phyloP scores from a whole-genome alignment of 2,113 vertebrate genomes.

The Solea solea region DNA sequence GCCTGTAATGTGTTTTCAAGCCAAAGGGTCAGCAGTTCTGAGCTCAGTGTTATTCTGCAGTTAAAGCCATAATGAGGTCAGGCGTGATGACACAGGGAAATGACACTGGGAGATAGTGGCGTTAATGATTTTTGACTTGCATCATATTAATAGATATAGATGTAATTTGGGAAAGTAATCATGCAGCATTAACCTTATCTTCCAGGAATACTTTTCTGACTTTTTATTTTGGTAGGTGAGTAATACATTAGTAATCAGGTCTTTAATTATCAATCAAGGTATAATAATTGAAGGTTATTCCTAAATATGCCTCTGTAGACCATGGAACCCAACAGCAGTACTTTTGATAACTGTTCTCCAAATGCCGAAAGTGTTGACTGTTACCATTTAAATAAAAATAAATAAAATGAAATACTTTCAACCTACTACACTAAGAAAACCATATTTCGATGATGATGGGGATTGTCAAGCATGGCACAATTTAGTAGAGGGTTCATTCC shows the following conservation, averaged over 20 bases:
- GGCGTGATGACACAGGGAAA: slow-evolving; percentile 24
- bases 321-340: no score
- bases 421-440: not conserved
- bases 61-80: slow-evolving; percentile 32
- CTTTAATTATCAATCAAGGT: not conserved
- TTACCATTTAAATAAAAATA: no score
- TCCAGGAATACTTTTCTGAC: not conserved
- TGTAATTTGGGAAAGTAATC: not conserved
- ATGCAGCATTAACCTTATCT: not conserved
- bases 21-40: slow-evolving; percentile 6
- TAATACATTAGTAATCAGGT: not conserved
- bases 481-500: no score
- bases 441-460: no score
- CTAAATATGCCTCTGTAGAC: not conserved
- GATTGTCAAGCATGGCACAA: no score
- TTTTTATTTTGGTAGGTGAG: not conserved
- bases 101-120: slow-evolving; percentile 2
- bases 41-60: slow-evolving; percentile 30
- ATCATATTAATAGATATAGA: not conserved
- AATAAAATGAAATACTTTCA: not conserved
- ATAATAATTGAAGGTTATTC: no score
- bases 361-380: not conserved
- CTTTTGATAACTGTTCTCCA: not conserved
- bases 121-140: slow-evolving; percentile 14
- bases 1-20: slow-evolving; percentile 50